A percentile compares a stretch with the other conserved stretches of the same genome.
These are phyloP conservation scores for Drosophila nigricruria DNA, from an alignment of 2,888 invertebrate genomes.

Conservation along the genomic window DNA sequence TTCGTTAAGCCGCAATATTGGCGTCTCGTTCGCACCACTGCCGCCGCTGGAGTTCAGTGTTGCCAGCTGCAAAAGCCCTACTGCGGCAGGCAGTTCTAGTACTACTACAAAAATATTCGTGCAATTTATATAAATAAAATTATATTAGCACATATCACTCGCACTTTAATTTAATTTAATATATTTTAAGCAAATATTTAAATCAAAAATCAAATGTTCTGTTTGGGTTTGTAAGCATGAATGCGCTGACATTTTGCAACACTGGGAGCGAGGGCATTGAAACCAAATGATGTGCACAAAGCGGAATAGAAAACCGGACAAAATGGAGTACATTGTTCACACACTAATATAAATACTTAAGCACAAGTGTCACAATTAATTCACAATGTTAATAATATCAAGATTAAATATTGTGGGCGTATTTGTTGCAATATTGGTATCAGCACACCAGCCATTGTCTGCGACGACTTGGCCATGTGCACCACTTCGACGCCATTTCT, in stretches of 20 bases:
- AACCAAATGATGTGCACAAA: constrained; percentile 68
- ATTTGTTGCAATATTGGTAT: constrained; percentile 34
- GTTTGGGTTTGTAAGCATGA: neutral
- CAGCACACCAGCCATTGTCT: constrained; percentile 44
- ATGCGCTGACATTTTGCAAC: constrained; percentile 41
- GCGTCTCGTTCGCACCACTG: constrained; percentile 64
- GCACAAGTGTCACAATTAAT: constrained; percentile 28
- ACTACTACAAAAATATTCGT: constrained; percentile 13
- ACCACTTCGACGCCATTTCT: constrained; percentile 80
- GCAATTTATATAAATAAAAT: neutral
- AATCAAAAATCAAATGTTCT: constrained; percentile 18
- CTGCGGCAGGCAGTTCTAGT: constrained; percentile 10
- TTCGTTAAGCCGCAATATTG: constrained; percentile 62
- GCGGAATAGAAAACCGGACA: constrained; percentile 74
- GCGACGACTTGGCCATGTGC: constrained; percentile 68
- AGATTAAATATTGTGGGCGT: constrained; percentile 7
- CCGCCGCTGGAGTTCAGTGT: constrained; percentile 40
- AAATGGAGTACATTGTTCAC: constrained; percentile 67
- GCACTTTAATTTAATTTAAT: neutral
- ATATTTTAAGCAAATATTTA: neutral
- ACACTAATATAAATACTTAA: constrained; percentile 17
- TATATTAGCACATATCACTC: neutral
- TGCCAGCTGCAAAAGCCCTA: constrained; percentile 47
- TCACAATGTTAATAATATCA: neutral
- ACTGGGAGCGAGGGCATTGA: constrained; percentile 71